phyloP scores from a whole-genome alignment of 2,888 invertebrate genomes.

The Mimumesa dahlbomi region DNA sequence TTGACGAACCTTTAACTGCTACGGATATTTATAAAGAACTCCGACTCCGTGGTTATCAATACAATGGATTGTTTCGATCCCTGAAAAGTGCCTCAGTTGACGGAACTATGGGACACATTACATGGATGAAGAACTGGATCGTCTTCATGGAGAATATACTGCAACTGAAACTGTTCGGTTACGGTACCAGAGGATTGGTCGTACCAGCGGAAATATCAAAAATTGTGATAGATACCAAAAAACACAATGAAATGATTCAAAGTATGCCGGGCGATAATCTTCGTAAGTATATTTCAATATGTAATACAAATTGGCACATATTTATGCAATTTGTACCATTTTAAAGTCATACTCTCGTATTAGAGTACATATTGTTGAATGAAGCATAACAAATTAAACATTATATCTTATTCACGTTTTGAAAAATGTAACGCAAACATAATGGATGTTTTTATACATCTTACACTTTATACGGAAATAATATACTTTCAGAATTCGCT shows the following conservation, averaged over 20 bases:
- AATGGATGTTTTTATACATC: no score
- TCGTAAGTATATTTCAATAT: slow-evolving; percentile 68
- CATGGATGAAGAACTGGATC: slow-evolving; percentile 86
- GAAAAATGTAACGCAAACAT: no score
- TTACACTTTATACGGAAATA: no score
- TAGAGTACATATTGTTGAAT: no score
- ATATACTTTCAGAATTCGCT: no score
- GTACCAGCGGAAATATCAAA: slow-evolving; percentile 84
- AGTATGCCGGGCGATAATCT: slow-evolving; percentile 62
- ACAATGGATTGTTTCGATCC: slow-evolving; percentile 81
- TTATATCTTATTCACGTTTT: no score
- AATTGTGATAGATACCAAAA: slow-evolving; percentile 82
- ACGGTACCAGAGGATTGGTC: slow-evolving; percentile 80
- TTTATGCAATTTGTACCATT: no score
- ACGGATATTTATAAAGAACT: slow-evolving; percentile 80
- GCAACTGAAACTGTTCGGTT: slow-evolving; percentile 82
- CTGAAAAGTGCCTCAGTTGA: slow-evolving; percentile 80
- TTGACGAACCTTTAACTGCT: slow-evolving; percentile 67
- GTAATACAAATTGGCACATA: no score
- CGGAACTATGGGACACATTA: slow-evolving; percentile 76
- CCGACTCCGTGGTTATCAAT: slow-evolving; percentile 82
- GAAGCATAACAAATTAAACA: no score
- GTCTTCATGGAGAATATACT: slow-evolving; percentile 87
- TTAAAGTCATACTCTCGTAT: no score
- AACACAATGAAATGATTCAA: slow-evolving; percentile 73